Conservation (phyloP, 2,888 invertebrate genomes). For the Yponomeuta cagnagella region DNA sequence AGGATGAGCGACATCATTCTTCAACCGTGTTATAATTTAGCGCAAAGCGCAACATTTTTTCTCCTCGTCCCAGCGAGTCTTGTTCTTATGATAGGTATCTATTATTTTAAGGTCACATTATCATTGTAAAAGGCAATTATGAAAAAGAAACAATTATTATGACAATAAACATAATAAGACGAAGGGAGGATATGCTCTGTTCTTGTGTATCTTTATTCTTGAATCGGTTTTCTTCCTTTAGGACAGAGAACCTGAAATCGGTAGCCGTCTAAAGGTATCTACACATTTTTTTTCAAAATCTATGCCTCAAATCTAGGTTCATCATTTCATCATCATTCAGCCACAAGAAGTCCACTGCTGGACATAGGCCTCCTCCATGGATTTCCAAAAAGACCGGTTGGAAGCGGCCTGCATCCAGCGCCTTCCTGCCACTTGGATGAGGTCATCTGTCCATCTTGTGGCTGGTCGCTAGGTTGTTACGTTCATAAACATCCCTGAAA, state of each 20-base stretch:
- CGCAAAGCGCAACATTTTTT: not conserved
- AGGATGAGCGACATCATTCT: not conserved
- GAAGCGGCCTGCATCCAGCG: too few species aligned
- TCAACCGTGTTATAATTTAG: not conserved
- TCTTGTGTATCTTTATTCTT: not conserved
- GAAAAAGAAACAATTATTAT: not conserved
- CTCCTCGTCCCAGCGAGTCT: not conserved
- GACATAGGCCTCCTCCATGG: too few species aligned
- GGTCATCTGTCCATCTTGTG: too few species aligned
- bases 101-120: not conserved
- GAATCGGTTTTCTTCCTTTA: not conserved
- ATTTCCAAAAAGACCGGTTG: too few species aligned
- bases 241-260: not conserved
- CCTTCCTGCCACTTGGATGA: too few species aligned
- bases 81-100: not conserved
- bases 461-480: too few species aligned
- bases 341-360: too few species aligned
- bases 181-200: not conserved
- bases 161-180: slow-evolving; percentile 9
- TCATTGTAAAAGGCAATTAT: slow-evolving; percentile 3
- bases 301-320: too few species aligned
- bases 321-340: too few species aligned
- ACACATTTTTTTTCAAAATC: too few species aligned
- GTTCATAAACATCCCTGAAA: not conserved
- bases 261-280: too few species aligned